Base-by-base conservation (phyloP, 2,113 vertebrate species). In the Marmota flaviventris region DNA sequence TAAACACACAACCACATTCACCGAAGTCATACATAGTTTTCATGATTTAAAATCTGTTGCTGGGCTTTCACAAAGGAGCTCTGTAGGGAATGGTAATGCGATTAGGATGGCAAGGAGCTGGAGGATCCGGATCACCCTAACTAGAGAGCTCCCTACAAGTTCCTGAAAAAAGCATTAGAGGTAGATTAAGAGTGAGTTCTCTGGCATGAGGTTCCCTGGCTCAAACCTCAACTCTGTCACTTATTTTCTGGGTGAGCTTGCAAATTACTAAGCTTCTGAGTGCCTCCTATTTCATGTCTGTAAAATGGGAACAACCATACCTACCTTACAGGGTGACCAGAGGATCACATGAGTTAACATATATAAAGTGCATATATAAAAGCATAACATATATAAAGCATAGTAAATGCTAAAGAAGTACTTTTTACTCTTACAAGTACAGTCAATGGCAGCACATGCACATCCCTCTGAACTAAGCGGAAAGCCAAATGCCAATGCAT, bases 21-120 rank as follows among this genome's bases (percentile, higher is more conserved):
- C 96, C 24, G n/a, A 85, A 93, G 89, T 89, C 73, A 97, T 78
- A 79, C 82, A 78, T 63, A 75, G 87, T 56, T 86, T 96, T 89
- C 69, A 25, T 48, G 78, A 86, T 89, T 95, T 89, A 70, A 91
- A 93, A 95, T 86, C 83, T 79, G 56, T 93, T 51, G 27, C 75
- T n/a, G 67, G 27, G 75, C 56, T 86, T 70, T 83, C 79, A 97
- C 95, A 95, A 97, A 93, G 75, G 75, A 89, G 73, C 78, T 94
- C 95, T 96, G 89, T 89, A 78, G 78, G 91, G 51, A 97, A 65
- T 32, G 32, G 45, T 94, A 96, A 96, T 97, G 24, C 24, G 27
- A 95, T 97, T 96, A 96, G 67, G 56, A n/a, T 1, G 18, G 39
- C 75, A 78, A 39, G 77, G n/a, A 78, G 70, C 85, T 63, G n/a